Evolutionary conservation across 23 tunicate species (phyloP), one percentile per base, ranked within the genome.

Genomic region (Phallusia fumigata): DNA sequence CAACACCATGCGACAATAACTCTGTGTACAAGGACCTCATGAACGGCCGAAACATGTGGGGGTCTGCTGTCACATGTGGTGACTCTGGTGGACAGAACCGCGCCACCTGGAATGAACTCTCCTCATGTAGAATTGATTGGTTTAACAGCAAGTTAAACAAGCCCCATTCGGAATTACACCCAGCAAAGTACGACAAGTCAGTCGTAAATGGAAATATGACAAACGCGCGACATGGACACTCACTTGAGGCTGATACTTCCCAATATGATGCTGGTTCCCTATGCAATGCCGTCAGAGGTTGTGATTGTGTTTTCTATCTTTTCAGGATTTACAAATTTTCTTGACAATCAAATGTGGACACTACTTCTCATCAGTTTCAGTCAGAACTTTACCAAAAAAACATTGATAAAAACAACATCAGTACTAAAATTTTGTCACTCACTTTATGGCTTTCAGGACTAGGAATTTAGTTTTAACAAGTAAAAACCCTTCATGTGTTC

Each of bases 51-150:
- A 33, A 10, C 36, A 83, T 83, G 86, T 83, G 86, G 86, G 73
- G 79, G 40, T 83, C 86, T 22, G 10, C 85, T 0, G 52, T 77
- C 10, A 77, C 85, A 2, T 77, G 45, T 36, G 53, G 44, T 8
- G 83, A 45, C n/a, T 6, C 28, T 58, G 81, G 47, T 44, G 83
- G 73, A 3, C 36, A 45, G 10, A 26, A n/a, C 33, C 82, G 80
- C 2, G 85, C 84, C 30, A 87, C 97, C 0, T 92, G 97, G 97
- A 92, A 92, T 32, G 91, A 88, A 1, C 75, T 92, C 19, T 87
- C 97, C 10, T 92, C 91, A 34, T 92, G 91, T 75, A 53, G 97
- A 64, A 92, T 92, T 49, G 97, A 87, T 44, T 92, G 97, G 97
- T 92, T 92, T 77, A 92, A 92, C 40, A 85, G 80, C 53, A 83